Evolutionary conservation across 2,113 vertebrate genomes (phyloP), one percentile per base, ranked within the genome.

Genomic region (Neolamprologus brichardi): DNA sequence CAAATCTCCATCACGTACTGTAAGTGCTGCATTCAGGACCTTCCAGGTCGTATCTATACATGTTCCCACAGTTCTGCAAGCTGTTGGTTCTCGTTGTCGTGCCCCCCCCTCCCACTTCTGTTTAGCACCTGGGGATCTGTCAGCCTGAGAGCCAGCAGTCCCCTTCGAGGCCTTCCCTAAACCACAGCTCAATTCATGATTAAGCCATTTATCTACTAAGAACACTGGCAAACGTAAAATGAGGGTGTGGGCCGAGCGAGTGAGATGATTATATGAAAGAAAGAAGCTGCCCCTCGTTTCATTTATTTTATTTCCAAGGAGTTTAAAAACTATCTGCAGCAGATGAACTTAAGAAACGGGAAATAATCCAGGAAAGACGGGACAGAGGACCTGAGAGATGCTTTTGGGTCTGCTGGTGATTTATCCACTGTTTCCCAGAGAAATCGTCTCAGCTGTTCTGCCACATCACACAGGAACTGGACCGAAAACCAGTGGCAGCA

Each of bases 151-250:
- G 25, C 56, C 25, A 9, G 2, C 56, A 30, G 25, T 58, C 1
- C 56, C 56, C 28, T 6, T 32, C 5, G 5, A 60, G 56, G 56
- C 28, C 56, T 32, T 10, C 28, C 56, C 8, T 10, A 10, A 60
- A 60, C 28, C 56, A 17, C 56, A 32, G 56, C 28, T 60, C 56
- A 18, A 0, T 60, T 60, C 5, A 32, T 18, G 56, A 60, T 60
- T 18, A 32, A 60, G 56, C 15, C 56, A 2, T 60, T 60, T 60
- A 17, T 30, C 8, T 60, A 30, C 56, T 60, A 60, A 60, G 25
- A 58, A 4, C 56, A 30, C 25, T 6, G 56, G 0, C 56, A 1
- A 1, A 4, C 15, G 0, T 4, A 4, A 60, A 60, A 4, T 60
- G 28, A 32, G 56, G 28, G 30, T 0, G 28, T 30, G 30, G 30